A percentile compares a stretch with the other conserved stretches of the same genome.
phyloP scores from a whole-genome alignment of 1,140 invertebrate species.

The Drosophila kohkoa region DNA sequence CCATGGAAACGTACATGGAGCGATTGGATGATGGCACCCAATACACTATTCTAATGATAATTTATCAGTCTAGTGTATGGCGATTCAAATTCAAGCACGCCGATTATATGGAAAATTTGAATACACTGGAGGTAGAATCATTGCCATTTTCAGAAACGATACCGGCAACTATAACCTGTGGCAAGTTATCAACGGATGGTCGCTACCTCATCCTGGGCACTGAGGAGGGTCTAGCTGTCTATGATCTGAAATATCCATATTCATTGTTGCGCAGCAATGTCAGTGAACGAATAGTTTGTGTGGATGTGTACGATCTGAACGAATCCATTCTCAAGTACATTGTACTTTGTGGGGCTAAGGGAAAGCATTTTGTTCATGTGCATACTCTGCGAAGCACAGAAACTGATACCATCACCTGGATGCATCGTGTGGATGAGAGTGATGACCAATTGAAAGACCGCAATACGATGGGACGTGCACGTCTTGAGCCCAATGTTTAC shows the following conservation, averaged over 20 bases:
- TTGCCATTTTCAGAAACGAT: constrained; percentile 33
- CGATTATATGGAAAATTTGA: background rate
- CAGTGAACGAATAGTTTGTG: constrained; percentile 73
- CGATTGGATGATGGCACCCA: constrained; percentile 19
- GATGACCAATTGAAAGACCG: constrained; percentile 4
- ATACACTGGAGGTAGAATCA: constrained; percentile 8
- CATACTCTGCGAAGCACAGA: constrained; percentile 50
- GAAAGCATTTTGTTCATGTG: constrained; percentile 61
- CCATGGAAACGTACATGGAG: constrained; percentile 41
- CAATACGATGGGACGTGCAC: constrained; percentile 8
- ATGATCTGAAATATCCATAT: constrained; percentile 49
- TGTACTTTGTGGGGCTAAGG: constrained; percentile 64
- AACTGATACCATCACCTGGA: constrained; percentile 51
- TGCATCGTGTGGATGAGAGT: constrained; percentile 49
- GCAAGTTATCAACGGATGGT: constrained; percentile 56
- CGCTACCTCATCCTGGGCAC: constrained; percentile 75
- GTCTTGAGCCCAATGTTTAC: too few relatives aligned
- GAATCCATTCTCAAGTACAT: constrained; percentile 67
- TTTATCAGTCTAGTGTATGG: constrained; percentile 54
- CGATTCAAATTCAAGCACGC: constrained; percentile 33
- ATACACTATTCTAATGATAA: constrained; percentile 49
- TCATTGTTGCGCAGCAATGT: constrained; percentile 69
- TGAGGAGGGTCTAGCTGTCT: constrained; percentile 64
- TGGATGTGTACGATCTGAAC: constrained; percentile 69
- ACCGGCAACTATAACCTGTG: constrained; percentile 60